phyloP scores from a whole-genome alignment of 2,888 invertebrate species.

The Fragum fragum region DNA sequence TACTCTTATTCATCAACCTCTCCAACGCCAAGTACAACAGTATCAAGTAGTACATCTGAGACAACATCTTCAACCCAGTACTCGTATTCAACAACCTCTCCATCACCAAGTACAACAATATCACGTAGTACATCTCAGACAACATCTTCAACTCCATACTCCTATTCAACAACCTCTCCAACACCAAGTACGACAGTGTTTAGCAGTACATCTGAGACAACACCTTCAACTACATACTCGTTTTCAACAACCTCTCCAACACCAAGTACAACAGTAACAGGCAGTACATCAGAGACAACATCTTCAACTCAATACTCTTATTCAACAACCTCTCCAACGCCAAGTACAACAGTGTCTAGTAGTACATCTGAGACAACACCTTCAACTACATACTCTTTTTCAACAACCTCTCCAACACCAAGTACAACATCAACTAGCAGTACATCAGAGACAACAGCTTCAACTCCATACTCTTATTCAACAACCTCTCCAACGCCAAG shows the following conservation, averaged over 20 bases:
- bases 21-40: not conserved
- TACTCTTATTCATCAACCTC: no score
- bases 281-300: not conserved
- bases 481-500: not conserved
- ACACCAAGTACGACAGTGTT: not conserved
- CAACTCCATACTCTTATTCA: not conserved
- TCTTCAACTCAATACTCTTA: not conserved
- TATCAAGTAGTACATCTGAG: not conserved
- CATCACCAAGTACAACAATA: not conserved
- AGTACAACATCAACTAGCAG: not conserved
- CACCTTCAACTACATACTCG: not conserved
- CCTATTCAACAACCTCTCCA: not conserved
- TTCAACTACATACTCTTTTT: not conserved
- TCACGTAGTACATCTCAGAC: not conserved
- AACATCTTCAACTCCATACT: not conserved
- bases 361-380: not conserved
- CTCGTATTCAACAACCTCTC: not conserved
- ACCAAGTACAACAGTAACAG: not conserved
- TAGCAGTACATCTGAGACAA: not conserved
- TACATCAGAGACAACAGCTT: not conserved
- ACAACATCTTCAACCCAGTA: slow-evolving; percentile 4
- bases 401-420: not conserved
- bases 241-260: not conserved
- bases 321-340: not conserved
- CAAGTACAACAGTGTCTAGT: not conserved